Conservation (phyloP, 2,113 vertebrate species). For the Neolamprologus modestus region DNA sequence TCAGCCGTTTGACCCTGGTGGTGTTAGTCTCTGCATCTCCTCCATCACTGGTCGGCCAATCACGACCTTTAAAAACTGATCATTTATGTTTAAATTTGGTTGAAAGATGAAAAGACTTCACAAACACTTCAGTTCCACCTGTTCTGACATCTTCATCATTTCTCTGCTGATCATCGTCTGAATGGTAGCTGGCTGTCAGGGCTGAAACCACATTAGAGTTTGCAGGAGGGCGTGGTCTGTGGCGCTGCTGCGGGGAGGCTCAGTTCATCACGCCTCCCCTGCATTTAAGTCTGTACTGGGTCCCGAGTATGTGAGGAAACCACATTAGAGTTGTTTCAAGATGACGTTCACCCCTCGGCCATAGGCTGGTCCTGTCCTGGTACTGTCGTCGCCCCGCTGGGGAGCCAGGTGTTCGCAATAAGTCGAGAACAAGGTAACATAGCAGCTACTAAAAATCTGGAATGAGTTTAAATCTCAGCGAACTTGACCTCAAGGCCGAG, state of each 20-base stretch:
- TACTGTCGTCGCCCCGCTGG: rapidly evolving
- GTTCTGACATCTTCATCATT: rapidly evolving
- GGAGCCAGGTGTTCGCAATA: neutral
- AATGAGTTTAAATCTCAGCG: neutral
- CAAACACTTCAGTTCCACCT: neutral
- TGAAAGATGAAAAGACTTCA: neutral
- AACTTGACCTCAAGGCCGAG: neutral
- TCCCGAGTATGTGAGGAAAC: neutral
- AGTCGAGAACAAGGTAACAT: neutral
- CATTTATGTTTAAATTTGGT: rapidly evolving
- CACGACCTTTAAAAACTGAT: neutral
- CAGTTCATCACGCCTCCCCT: neutral
- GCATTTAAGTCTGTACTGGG: neutral
- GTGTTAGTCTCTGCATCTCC: neutral
- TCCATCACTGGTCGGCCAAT: neutral
- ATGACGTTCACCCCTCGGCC: neutral
- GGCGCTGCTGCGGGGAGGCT: neutral
- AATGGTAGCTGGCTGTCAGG: neutral
- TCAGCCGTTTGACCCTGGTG: rapidly evolving
- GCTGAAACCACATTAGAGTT: neutral
- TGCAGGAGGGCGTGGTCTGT: neutral
- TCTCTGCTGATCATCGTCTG: neutral
- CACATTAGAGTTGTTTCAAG: neutral
- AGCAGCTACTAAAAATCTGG: rapidly evolving
- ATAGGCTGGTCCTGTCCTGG: neutral